Evolutionary conservation across 2,113 vertebrate species (phyloP), one percentile per base, ranked within the genome.

Genomic region (Peromyscus californicus): DNA sequence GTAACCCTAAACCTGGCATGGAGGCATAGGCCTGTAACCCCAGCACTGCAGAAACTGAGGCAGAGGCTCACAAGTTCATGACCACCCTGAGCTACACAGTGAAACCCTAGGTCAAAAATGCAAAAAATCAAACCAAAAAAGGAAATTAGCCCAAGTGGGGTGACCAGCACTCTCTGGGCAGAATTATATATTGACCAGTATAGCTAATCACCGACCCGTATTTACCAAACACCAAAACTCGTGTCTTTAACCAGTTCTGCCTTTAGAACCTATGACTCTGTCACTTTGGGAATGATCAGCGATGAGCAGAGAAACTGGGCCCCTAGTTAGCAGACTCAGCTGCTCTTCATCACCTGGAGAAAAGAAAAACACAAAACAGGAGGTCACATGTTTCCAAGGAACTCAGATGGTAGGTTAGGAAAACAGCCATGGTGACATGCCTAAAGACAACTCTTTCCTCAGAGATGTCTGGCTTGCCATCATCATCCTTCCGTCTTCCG

Each of bases 81-180:
- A 6, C 7, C 67, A 54, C 45, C 33, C 48, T 70, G 31, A 36
- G 45, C 48, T n/a, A 54, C 11, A n/a, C 11, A 69, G 31, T 86
- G 6, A 69, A 48, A 45, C 45, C 42, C 7, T 54, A 45, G 24
- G 5, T 87, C 19, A 67, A 67, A 65, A 63, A 84, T 51, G 7
- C 51, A 51, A 59, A 59, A 54, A 54, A 10, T 13, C 39, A 59
- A 59, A 84, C 5, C 5, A 4, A 29, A 42, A 84, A 33, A 12
- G 13, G 83, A 48, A 67, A 48, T 36, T 61, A 33, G 26, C 5
- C 31, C 0, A 17, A 89, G 51, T 0, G 17, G n/a, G 15, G 12
- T 57, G 48, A 17, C 26, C 4, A 3, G 4, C 2, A 7, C 3
- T 54, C 36, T 42, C 26, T 21, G 19, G 29, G 31, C 1, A n/a